phyloP scores from a whole-genome alignment of 2,113 vertebrate genomes.

The Psittacula cyanocephala region DNA sequence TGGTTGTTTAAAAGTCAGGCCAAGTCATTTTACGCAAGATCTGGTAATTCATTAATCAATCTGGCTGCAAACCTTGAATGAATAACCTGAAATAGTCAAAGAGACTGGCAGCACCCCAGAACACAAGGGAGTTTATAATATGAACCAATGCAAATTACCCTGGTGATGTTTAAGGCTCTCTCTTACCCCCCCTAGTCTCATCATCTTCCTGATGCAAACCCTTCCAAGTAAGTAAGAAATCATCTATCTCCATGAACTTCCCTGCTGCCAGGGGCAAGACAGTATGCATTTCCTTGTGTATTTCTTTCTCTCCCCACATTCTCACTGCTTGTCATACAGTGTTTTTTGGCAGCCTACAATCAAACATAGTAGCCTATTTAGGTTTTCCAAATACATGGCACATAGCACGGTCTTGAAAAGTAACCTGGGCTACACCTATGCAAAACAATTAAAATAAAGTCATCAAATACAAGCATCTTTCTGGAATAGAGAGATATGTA shows the following conservation, averaged over 20 bases:
- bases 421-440: background rate
- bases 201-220: slow-evolving; percentile 30
- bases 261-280: slow-evolving; percentile 35
- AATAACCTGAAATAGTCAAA: slow-evolving; percentile 75
- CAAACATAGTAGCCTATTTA: slow-evolving; percentile 9
- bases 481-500: background rate
- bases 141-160: slow-evolving; percentile 46
- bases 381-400: slow-evolving; percentile 35
- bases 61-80: slow-evolving; percentile 75
- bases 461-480: background rate
- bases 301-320: slow-evolving; percentile 3
- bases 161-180: slow-evolving; percentile 35
- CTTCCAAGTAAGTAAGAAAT: slow-evolving; percentile 55
- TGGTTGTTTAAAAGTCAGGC: slow-evolving; percentile 76
- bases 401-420: background rate
- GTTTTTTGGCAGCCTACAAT: slow-evolving; percentile 24
- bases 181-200: background rate
- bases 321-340: slow-evolving; percentile 16
- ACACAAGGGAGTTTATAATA: slow-evolving; percentile 17
- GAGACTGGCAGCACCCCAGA: slow-evolving; percentile 49
- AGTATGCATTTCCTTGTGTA: background rate
- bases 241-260: slow-evolving; percentile 56
- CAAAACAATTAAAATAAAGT: slow-evolving; percentile 24
- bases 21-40: slow-evolving; percentile 81
- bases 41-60: slow-evolving; percentile 86